Base-by-base conservation (phyloP, 2,113 vertebrate genomes). In the Aspiorhynchus laticeps region DNA sequence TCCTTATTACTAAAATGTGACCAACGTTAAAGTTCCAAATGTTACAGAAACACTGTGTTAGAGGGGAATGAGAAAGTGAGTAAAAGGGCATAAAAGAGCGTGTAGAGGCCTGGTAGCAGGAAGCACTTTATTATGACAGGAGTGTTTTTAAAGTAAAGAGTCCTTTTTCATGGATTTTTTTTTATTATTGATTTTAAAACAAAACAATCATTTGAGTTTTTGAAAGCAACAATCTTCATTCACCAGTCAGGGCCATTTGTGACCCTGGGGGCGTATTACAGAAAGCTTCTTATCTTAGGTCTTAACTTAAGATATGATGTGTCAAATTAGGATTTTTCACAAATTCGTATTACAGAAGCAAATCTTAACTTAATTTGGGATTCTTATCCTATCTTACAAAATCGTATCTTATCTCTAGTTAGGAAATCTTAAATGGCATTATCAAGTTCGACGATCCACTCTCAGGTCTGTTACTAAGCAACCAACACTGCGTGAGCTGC, bases 1-100 rank as follows among this genome's bases (percentile, higher is more conserved):
- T 9, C 17, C 33, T 46, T 56, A 86, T 81, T 36, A n/a, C 48
- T 51, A 74, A 81, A 80, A 81, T 81, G 85, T 86, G 85, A 81
- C 78, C 78, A 31, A 26, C 48, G 24, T 80, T 86, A 79, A 69
- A 51, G 63, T 79, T 36, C 21, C 76, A 69, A 38, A 41, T 10
- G 15, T 28, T 76, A 33, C 61, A 33, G 80, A 69, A 69, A 67
- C 63, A 33, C 36, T 31, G 41, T 48, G 59, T 38, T 56, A 12
- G 26, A 71, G 28, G 19, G 80, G 19, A 46, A 53, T 33, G 80
- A 33, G 43, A 84, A 61, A 80, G 53, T 75, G 43, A 75, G 31
- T 15, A 12, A 43, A 85, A 43, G 63, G 51, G 12, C 51, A 21
- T 38, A 11, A 48, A 80, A 59, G 17, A 69, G 26, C 21, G 11